Percentiles rank a stretch among this genome's conserved stretches.
Evolutionary conservation across 2,113 vertebrate species (phyloP).

Genomic region (Megatriorchis doriae): DNA sequence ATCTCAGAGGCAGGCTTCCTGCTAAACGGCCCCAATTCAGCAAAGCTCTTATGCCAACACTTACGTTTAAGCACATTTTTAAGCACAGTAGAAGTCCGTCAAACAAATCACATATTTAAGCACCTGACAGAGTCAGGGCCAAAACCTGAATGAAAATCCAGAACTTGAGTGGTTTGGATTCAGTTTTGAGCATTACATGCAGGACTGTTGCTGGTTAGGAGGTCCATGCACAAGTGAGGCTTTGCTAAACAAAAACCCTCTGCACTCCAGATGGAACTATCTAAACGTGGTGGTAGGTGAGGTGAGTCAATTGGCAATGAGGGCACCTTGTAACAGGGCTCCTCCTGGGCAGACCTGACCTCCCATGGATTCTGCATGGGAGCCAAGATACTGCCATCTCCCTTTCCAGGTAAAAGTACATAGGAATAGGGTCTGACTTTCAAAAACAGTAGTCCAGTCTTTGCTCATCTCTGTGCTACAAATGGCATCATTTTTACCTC

Average conservation of each 20-base stretch:
- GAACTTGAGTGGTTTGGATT: not conserved
- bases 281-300: not conserved
- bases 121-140: not conserved
- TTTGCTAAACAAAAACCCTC: not conserved
- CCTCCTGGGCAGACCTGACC: fast-evolving
- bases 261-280: not conserved
- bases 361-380: not conserved
- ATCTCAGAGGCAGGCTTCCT: not conserved
- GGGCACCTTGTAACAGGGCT: not conserved
- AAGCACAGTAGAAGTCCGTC: not conserved
- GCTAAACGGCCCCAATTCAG: not conserved
- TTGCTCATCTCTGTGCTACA: not conserved
- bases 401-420: not conserved
- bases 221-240: not conserved
- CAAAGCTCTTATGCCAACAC: not conserved
- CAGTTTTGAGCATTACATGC: not conserved
- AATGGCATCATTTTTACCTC: not conserved
- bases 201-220: not conserved
- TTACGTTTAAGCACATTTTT: not conserved
- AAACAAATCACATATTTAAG: not conserved
- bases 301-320: not conserved
- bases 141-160: not conserved
- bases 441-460: not conserved
- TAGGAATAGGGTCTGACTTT: not conserved
- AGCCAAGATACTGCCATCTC: not conserved